Evolutionary conservation across 2,113 vertebrate genomes (phyloP), one percentile per base, ranked within the genome.

Genomic region (Sinocyclocheilus grahami): DNA sequence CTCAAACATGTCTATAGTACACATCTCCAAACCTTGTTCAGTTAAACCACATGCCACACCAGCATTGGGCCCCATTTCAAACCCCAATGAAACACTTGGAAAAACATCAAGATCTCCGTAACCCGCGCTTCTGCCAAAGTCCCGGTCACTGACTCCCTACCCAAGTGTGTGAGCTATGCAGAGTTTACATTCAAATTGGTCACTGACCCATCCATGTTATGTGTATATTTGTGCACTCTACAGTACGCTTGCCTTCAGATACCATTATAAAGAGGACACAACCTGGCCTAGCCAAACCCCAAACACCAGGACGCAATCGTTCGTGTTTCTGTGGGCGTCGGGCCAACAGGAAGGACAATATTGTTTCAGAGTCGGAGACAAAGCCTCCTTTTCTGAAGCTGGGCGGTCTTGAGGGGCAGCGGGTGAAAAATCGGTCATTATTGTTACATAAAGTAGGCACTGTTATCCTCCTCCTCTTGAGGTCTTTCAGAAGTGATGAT

Each of bases 311-410:
- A 81, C 51, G 80, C 46, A n/a, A 78, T 85, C n/a, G n/a, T 6
- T 83, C 74, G 53, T 55, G 85, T 83, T 87, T 85, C 48, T 60
- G 74, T 81, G 72, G 85, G 88, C 86, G 30, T 4, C 24, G 1
- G 20, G 85, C 89, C 88, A 88, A 83, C 51, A 88, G 63, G 65
- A 89, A 90, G 87, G 53, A 84, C 85, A 89, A 89, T 89, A 89
- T 86, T 90, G 85, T 90, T 89, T 51, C 83, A 85, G 86, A 82
- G 76, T 62, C 3, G 33, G 58, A 85, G 46, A 91, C 89, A 88
- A 88, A 85, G 78, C 51, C 69, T 11, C 18, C 60, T 62, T 87
- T 88, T 87, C 65, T 81, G 69, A 71, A 77, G 46, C 69, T 55
- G 12, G 13, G 53, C 24, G 12, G 24, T 46, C 51, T 67, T 13